Evolutionary conservation across 2,797 vertebrate species (phyloP).

Genomic region (Bovichtus variegatus): DNA sequence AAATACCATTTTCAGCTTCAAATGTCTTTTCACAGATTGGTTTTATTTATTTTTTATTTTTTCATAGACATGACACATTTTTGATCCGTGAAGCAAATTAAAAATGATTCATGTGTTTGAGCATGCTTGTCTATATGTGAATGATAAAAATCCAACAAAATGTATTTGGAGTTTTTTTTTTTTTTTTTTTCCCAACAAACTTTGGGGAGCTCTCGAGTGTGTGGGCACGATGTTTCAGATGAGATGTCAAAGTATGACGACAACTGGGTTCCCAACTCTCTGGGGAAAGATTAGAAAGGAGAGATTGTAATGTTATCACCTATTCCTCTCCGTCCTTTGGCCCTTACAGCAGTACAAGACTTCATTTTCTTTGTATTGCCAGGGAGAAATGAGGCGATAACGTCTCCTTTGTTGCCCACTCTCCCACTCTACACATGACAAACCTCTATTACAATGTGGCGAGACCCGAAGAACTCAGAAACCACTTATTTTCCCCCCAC

Average conservation of each 20-base stretch:
- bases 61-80: slow-evolving; percentile 23
- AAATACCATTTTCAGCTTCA: slow-evolving; percentile 74
- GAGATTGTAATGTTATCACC: not conserved
- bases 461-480: slow-evolving; percentile 13
- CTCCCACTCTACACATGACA: not conserved
- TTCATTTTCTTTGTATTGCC: slow-evolving; percentile 18
- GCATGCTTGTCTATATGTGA: slow-evolving; percentile 5
- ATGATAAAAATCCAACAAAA: not conserved
- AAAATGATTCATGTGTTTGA: slow-evolving; percentile 58
- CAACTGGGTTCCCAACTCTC: not conserved
- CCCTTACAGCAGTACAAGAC: not conserved
- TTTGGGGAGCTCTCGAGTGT: not conserved
- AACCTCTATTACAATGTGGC: slow-evolving; percentile 1
- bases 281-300: not conserved
- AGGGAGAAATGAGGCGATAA: slow-evolving; percentile 22
- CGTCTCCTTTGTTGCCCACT: slow-evolving; percentile 17
- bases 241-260: slow-evolving; percentile 21
- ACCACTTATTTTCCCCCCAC: not conserved
- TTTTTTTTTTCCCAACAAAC: too few species aligned
- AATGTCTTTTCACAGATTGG: slow-evolving; percentile 62
- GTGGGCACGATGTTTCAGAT: not conserved
- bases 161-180: not conserved
- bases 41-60: slow-evolving; percentile 27
- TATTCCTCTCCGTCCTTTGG: not conserved
- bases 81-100: slow-evolving; percentile 54